Conservation (phyloP, 2,113 vertebrate genomes). For the Gallinago undulata region DNA sequence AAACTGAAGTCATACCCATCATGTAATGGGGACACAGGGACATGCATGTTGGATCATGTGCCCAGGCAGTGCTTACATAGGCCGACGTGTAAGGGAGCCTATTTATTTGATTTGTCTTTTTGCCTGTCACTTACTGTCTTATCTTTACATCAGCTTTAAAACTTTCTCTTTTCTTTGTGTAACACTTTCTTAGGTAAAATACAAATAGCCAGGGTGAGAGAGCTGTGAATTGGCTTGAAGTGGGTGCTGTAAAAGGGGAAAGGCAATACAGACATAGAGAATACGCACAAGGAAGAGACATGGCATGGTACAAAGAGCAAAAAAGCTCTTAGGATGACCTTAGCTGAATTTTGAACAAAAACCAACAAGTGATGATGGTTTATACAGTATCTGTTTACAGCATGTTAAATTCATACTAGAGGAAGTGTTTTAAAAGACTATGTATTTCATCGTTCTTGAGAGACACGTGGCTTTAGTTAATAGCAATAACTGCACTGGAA, state of each 20-base stretch:
- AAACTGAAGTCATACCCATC: neutral
- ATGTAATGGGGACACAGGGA: neutral
- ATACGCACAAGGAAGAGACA: neutral
- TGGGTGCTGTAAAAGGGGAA: neutral
- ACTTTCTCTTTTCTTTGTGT: neutral
- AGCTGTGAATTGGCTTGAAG: neutral
- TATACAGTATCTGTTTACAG: neutral
- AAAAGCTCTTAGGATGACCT: neutral
- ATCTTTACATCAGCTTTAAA: neutral
- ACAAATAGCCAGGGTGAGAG: neutral
- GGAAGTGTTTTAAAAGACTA: neutral
- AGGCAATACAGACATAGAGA: neutral
- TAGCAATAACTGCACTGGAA: neutral
- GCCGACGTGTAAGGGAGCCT: neutral
- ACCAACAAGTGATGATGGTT: neutral
- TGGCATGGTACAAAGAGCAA: neutral
- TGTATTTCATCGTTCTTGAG: neutral
- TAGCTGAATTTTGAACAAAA: neutral
- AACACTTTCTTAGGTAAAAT: neutral
- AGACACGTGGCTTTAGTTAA: neutral
- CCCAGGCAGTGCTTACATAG: neutral
- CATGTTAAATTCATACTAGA: neutral
- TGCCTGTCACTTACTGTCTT: neutral
- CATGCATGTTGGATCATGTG: neutral
- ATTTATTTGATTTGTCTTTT: neutral